Conservation (phyloP, 2,888 invertebrate genomes). For the Epistrophella euchroma region DNA sequence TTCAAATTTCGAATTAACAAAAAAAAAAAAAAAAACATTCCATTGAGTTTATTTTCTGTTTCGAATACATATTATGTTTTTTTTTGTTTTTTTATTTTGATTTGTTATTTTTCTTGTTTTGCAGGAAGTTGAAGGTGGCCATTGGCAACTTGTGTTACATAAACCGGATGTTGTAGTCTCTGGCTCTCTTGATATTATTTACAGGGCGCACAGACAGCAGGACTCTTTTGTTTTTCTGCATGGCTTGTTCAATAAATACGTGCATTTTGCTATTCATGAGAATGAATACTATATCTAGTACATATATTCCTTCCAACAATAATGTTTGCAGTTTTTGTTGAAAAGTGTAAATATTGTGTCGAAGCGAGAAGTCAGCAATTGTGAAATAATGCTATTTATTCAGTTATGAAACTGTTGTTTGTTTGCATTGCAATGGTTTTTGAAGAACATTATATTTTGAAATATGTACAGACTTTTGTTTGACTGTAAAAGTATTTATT, state of each 20-base stretch:
- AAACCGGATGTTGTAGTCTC: constrained; percentile 43
- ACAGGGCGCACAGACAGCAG: not conserved
- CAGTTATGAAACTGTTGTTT: constrained; percentile 8
- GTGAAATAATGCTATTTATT: constrained; percentile 30
- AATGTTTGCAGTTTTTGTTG: constrained; percentile 40
- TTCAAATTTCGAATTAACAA: constrained; percentile 35
- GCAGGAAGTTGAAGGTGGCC: constrained; percentile 68
- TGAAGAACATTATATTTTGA: constrained; percentile 5
- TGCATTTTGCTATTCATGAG: constrained; percentile 52
- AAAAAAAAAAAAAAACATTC: constrained; percentile 43
- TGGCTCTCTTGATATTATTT: constrained; percentile 4
- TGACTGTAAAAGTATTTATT: too few relatives aligned
- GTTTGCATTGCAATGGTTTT: not conserved
- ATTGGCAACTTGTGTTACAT: constrained; percentile 58
- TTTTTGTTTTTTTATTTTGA: constrained; percentile 28
- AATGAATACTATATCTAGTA: constrained; percentile 17
- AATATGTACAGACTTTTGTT: not conserved
- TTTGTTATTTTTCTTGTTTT: constrained; percentile 45
- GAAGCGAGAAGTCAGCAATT: constrained; percentile 38
- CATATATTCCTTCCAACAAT: constrained; percentile 30
- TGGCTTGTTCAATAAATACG: constrained; percentile 35
- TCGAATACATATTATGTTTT: constrained; percentile 5
- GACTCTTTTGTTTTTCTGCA: constrained; percentile 39
- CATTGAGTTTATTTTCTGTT: constrained; percentile 15
- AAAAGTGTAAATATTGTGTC: constrained; percentile 38